Conservation (phyloP, 2,797 vertebrate genomes). For the Luscinia luscinia region DNA sequence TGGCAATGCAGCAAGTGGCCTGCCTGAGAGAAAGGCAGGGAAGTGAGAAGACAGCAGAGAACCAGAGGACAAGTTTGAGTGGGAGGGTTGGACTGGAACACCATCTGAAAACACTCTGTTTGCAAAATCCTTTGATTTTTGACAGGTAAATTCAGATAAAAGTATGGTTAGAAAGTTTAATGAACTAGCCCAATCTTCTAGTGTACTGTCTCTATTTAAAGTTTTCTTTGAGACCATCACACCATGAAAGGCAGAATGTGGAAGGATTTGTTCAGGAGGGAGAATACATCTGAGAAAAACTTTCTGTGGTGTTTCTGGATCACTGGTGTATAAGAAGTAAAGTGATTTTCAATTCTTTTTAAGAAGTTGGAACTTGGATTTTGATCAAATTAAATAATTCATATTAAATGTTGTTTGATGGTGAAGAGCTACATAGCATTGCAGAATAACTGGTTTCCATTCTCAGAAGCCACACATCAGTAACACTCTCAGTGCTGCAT, state of each 20-base stretch:
- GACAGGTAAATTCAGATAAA: background rate
- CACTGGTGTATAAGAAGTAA: background rate
- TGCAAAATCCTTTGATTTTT: background rate
- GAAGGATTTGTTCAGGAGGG: background rate
- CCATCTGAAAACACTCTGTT: background rate
- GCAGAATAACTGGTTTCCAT: background rate
- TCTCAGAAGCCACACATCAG: background rate
- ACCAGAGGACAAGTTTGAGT: fast-evolving
- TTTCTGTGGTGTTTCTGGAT: constrained; percentile 5
- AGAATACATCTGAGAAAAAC: background rate
- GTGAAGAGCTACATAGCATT: background rate
- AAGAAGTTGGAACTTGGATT: background rate
- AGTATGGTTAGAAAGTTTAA: background rate
- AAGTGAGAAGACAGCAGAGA: background rate
- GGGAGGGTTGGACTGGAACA: background rate
- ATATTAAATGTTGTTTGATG: background rate
- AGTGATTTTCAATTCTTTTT: constrained; percentile 20
- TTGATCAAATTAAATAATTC: constrained; percentile 19
- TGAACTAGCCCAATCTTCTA: background rate
- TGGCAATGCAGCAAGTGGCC: background rate
- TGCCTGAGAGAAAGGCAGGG: background rate
- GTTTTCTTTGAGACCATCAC: background rate
- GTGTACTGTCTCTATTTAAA: background rate
- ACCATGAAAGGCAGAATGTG: background rate
- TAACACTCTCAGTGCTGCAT: background rate